These are phyloP conservation scores for Daktulosphaira vitifoliae DNA, from an alignment of 1,140 invertebrate genomes.

Conservation along the genomic window DNA sequence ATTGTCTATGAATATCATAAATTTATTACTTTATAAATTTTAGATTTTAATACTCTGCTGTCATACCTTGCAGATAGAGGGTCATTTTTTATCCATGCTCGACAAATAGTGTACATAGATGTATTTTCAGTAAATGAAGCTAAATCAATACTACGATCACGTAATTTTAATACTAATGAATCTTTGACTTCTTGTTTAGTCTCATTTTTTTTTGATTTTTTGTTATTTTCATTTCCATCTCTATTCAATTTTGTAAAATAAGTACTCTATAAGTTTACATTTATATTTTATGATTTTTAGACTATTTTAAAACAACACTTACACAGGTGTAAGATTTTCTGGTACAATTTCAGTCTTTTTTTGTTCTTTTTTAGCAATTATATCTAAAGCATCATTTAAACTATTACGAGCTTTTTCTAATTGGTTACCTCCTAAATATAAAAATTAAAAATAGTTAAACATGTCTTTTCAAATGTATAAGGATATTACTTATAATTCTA, in stretches of 20 bases:
- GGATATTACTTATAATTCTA: slow-evolving; percentile 19
- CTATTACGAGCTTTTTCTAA: slow-evolving; percentile 24
- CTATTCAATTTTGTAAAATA: not conserved
- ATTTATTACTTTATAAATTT: not conserved
- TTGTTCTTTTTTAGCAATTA: slow-evolving; percentile 10
- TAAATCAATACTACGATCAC: slow-evolving; percentile 29
- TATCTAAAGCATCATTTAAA: slow-evolving; percentile 24
- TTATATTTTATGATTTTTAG: too few species aligned
- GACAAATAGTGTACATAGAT: slow-evolving; percentile 15
- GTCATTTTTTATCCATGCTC: slow-evolving; percentile 28
- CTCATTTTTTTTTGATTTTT: slow-evolving; percentile 8
- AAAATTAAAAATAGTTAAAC: too few species aligned
- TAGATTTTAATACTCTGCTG: not conserved
- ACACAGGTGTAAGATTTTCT: slow-evolving; percentile 2
- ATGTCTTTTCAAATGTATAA: too few species aligned
- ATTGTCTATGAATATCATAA: not conserved
- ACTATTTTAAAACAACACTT: not conserved
- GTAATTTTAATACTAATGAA: slow-evolving; percentile 22
- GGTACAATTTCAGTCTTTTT: not conserved
- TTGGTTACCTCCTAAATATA: slow-evolving; percentile 18
- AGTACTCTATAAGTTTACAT: too few species aligned
- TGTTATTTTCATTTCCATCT: slow-evolving; percentile 14
- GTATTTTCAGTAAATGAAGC: slow-evolving; percentile 20
- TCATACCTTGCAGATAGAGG: slow-evolving; percentile 20
- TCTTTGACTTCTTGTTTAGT: slow-evolving; percentile 20